These are phyloP conservation scores for Myotis myotis DNA, from an alignment of 2,797 vertebrate genomes.

Conservation along the genomic window DNA sequence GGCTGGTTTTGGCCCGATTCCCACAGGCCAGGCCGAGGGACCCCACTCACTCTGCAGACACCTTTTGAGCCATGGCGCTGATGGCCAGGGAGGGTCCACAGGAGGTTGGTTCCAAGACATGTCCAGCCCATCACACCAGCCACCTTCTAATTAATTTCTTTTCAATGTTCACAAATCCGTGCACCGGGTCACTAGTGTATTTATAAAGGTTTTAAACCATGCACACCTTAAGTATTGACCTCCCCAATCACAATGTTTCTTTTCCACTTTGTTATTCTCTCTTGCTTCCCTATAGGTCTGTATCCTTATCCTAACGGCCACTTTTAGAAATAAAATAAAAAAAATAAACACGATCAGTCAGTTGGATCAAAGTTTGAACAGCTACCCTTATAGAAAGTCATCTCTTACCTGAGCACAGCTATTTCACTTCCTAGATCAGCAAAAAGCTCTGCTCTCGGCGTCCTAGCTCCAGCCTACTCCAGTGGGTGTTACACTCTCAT, in stretches of 20 bases:
- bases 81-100: too few relatives aligned
- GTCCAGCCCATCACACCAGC: too few relatives aligned
- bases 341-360: background rate
- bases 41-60: too few relatives aligned
- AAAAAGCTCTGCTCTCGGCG: background rate
- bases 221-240: background rate
- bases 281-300: background rate
- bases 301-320: background rate
- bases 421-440: background rate
- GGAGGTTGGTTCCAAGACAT: too few relatives aligned
- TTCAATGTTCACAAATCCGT: too few relatives aligned
- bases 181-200: background rate
- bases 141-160: too few relatives aligned
- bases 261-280: background rate
- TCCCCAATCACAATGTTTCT: background rate
- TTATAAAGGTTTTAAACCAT: background rate
- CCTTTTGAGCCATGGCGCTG: too few relatives aligned
- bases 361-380: background rate
- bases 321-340: slow-evolving; percentile 8
- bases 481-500: background rate
- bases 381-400: background rate
- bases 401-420: background rate
- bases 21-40: too few relatives aligned
- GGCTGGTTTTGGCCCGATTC: too few relatives aligned
- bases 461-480: background rate